Evolutionary conservation across 2,888 invertebrate genomes (phyloP).

Genomic region (Meteorus colon): DNA sequence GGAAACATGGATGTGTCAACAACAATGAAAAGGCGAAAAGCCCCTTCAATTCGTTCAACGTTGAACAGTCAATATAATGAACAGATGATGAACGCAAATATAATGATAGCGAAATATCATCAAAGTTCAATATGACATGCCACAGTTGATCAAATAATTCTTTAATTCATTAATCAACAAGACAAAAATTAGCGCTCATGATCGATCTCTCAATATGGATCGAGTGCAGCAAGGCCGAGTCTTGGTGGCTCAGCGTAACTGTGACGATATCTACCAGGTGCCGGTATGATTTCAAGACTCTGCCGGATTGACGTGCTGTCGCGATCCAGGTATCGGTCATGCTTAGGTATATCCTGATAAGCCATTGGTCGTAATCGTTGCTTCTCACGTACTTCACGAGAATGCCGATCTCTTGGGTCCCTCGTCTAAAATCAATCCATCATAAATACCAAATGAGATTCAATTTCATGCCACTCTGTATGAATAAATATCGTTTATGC

Average conservation of each 20-base stretch:
- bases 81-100: conserved; percentile 28
- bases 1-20: conserved; percentile 6
- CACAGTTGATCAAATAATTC: conserved; percentile 46
- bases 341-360: conserved; percentile 75
- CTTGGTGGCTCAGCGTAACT: conserved; percentile 71
- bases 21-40: conserved; percentile 17
- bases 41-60: conserved; percentile 18
- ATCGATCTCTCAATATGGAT: conserved; percentile 64
- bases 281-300: conserved; percentile 67
- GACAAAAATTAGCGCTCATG: conserved; percentile 8
- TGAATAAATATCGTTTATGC: not conserved
- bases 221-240: conserved; percentile 69
- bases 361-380: conserved; percentile 63
- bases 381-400: conserved; percentile 65
- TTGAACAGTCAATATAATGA: conserved; percentile 25
- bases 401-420: conserved; percentile 63
- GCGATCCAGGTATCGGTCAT: conserved; percentile 75
- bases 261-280: conserved; percentile 69
- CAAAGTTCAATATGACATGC: conserved; percentile 44
- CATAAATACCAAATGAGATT: conserved; percentile 12
- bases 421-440: conserved; percentile 51
- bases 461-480: not conserved
- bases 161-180: conserved; percentile 48
- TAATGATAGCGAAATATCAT: conserved; percentile 40
- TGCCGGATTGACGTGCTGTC: conserved; percentile 70